Conservation (phyloP, 2,888 invertebrate genomes). For the Ennomos quercinarius region DNA sequence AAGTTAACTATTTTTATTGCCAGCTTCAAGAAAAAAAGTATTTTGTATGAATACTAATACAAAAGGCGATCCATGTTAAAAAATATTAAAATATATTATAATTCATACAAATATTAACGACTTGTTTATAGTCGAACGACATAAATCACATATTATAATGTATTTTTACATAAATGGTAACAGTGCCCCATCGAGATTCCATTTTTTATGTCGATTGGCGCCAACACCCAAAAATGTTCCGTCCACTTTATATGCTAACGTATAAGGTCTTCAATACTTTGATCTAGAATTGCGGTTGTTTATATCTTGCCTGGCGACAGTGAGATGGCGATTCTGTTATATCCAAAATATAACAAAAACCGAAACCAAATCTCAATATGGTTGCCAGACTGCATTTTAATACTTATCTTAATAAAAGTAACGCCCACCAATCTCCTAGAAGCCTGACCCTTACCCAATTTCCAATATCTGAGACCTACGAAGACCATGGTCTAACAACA, state of each 20-base stretch:
- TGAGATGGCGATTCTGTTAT: no score
- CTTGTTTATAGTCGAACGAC: conserved; percentile 58
- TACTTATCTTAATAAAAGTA: no score
- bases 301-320: conserved; percentile 40
- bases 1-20: conserved; percentile 31
- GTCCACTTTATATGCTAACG: conserved; percentile 13
- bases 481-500: no score
- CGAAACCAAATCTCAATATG: no score
- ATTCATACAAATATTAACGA: conserved; percentile 45
- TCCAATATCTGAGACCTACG: no score
- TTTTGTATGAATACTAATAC: conserved; percentile 31
- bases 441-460: no score
- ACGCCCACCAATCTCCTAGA: no score
- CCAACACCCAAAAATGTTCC: conserved; percentile 23
- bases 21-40: conserved; percentile 19
- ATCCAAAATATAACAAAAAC: no score
- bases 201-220: conserved; percentile 44
- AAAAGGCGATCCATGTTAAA: conserved; percentile 35
- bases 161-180: conserved; percentile 41
- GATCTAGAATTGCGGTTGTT: conserved; percentile 15
- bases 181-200: conserved; percentile 40
- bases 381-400: no score
- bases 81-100: conserved; percentile 42
- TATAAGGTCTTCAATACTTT: conserved; percentile 12
- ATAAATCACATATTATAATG: conserved; percentile 45